Base-by-base conservation (phyloP, 2,888 invertebrate species). In the Cheilosia variabilis region DNA sequence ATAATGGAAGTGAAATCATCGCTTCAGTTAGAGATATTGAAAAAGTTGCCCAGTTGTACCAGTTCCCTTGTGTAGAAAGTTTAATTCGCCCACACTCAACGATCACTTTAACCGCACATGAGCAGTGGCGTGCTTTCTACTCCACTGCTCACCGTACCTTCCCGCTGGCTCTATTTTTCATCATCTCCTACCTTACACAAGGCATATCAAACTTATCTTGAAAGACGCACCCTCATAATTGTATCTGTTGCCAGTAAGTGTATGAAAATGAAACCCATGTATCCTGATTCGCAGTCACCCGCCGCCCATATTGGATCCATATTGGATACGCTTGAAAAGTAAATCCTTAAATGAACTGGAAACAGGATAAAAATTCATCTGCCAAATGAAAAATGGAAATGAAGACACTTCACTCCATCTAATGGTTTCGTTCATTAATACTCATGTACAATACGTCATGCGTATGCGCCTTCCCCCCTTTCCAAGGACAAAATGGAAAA, bases 331-430 rank as follows among this genome's bases (percentile, higher is more conserved):
- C 41, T 19, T 41, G 27, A 41, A 15, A 60, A 34, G 17, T 9
- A 52, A 60, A 43, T 60, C 77, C 53, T 34, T 62, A 69, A 77
- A 77, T 77, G 53, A 77, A 77, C 52, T 69, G 62, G 68, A 77
- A 77, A 52, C 68, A 19, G 68, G 77, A 77, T 77, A 77, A 77
- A 68, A 69, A 69, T 62, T 62, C 68, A 69, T 77, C 77, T 69
- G 62, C 62, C 58, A 68, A 68, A 76, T 76, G 76, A 68, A 69
- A 77, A 77, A 77, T 77, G 53, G 55, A 69, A 62, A 68, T 53
- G 62, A 55, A 62, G 43, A 69, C 24, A 68, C 60, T 68, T 53
- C 60, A 62, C 62, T 77, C 45, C 62, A 47, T 53, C 47, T 77
- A 69, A 77, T 77, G 69, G 68, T 43, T 77, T 60, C 34, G 13